Percentiles rank a stretch among this genome's conserved stretches.
Evolutionary conservation across 2,888 invertebrate species (phyloP).

Genomic region (Orchestes rusci): DNA sequence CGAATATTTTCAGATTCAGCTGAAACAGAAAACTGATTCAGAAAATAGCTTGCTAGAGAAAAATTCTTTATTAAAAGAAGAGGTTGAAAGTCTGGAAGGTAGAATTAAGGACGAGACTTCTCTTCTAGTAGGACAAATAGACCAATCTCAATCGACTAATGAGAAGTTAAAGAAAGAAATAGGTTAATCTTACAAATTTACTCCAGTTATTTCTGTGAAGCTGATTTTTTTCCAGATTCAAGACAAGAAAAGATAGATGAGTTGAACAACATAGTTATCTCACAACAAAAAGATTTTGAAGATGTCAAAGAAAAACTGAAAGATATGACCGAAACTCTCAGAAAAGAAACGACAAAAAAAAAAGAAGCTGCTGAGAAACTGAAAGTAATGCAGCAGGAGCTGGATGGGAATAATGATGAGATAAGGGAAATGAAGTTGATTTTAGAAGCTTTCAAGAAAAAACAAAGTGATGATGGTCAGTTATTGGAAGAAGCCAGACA

Average conservation of each 20-base stretch:
- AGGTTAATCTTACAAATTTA: no score
- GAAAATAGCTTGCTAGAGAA: no score
- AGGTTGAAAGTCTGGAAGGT: slow-evolving; percentile 13
- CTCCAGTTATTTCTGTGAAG: no score
- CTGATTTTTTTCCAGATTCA: slow-evolving; percentile 7
- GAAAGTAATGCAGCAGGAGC: slow-evolving; percentile 13
- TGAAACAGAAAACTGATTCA: no score
- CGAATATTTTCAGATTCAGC: no score
- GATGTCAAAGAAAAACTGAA: slow-evolving; percentile 14
- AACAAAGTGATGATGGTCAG: no score
- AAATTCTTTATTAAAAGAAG: slow-evolving; percentile 17
- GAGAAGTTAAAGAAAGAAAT: slow-evolving; percentile 16
- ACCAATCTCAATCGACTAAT: slow-evolving; percentile 8
- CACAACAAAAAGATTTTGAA: slow-evolving; percentile 6
- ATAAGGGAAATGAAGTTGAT: slow-evolving; percentile 11
- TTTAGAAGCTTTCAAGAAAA: slow-evolving; percentile 12
- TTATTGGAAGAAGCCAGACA: slow-evolving; percentile 10
- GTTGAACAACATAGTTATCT: neutral
- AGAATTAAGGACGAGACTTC: slow-evolving; percentile 14
- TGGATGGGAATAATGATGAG: slow-evolving; percentile 16
- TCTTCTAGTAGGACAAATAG: slow-evolving; percentile 7
- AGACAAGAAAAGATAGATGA: slow-evolving; percentile 11
- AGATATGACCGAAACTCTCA: slow-evolving; percentile 17
- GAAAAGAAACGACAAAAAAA: slow-evolving; percentile 11
- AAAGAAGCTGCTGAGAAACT: slow-evolving; percentile 9